Evolutionary conservation across 2,797 vertebrate species (phyloP), one percentile per base, ranked within the genome.

Genomic region (Acipenser ruthenus): DNA sequence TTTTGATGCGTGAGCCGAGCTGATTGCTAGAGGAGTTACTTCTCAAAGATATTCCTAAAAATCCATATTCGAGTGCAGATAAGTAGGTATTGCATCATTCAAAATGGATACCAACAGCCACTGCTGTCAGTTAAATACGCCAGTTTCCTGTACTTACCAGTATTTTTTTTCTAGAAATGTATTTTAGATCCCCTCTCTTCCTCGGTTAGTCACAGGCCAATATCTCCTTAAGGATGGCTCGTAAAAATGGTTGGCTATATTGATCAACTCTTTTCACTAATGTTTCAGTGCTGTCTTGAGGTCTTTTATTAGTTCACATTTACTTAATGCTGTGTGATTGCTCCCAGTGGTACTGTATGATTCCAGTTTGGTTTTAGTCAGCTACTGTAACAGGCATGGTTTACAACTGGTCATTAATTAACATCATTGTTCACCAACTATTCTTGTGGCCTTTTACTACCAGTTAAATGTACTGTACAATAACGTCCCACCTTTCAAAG

Each of bases 241-340:
- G 71, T 78, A 72, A 79, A 79, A 58, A 37, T 37, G 72, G 74
- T 73, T 37, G 37, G 3, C 3, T 71, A 77, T 86, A 88, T 86
- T 84, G 85, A 88, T 87, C 73, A 69, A 71, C 58, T 10, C 72
- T 13, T 52, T 58, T 63, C 65, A 70, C 47, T 80, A 81, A 84
- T 79, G 77, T 85, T 77, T 86, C 77, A 81, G 74, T 85, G 75
- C 84, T 82, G 75, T 76, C 72, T 50, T 1, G 55, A 67, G 70
- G 18, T 1, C 73, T 70, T 18, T 72, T 70, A 69, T 75, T 71
- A 73, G 70, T 66, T 63, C 2, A 64, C 74, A 70, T 68, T 63
- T 62, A 61, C 65, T 68, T 52, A 56, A 61, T 67, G 6, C 9
- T 18, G 58, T 13, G 3, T 51, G 64, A 65, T 65, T 59, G 64